Evolutionary conservation across 2,797 vertebrate genomes (phyloP).

Genomic region (Schizopygopsis malacanthus): DNA sequence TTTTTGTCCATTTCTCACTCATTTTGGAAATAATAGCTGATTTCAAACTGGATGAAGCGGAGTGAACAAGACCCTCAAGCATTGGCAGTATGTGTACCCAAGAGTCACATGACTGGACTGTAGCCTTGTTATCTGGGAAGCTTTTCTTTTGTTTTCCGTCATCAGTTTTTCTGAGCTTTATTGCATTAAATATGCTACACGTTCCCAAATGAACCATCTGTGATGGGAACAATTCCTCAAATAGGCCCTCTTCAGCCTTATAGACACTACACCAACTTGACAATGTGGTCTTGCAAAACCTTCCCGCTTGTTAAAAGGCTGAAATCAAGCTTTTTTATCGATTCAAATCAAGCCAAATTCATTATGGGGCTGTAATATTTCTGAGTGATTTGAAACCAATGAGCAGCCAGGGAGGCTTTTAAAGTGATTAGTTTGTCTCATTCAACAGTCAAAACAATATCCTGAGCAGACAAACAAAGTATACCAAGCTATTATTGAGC

Average conservation of each 20-base stretch:
- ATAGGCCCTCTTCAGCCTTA: constrained; percentile 5
- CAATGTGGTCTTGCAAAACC: background rate
- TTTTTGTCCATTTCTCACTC: background rate
- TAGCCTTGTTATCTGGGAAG: constrained; percentile 45
- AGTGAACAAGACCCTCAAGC: constrained; percentile 11
- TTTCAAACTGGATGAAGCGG: constrained; percentile 26
- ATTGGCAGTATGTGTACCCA: constrained; percentile 26
- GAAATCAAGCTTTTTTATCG: constrained; percentile 35
- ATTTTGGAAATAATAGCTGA: background rate
- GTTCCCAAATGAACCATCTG: constrained; percentile 44
- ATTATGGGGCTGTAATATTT: constrained; percentile 34
- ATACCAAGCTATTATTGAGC: constrained; percentile 21
- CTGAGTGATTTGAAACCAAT: constrained; percentile 38
- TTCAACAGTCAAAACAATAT: constrained; percentile 39
- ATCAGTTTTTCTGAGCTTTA: constrained; percentile 26
- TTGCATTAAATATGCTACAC: constrained; percentile 32
- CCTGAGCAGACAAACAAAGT: constrained; percentile 14
- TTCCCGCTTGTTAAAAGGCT: constrained; percentile 28
- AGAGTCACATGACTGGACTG: constrained; percentile 36
- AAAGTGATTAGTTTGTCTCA: constrained; percentile 44
- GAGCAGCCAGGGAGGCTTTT: constrained; percentile 34
- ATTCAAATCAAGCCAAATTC: constrained; percentile 44
- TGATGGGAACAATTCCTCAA: background rate
- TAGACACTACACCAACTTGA: constrained; percentile 13
- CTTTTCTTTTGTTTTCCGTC: constrained; percentile 34